These are phyloP conservation scores for Eulithis prunata DNA, from an alignment of 2,888 invertebrate species.

Conservation along the genomic window DNA sequence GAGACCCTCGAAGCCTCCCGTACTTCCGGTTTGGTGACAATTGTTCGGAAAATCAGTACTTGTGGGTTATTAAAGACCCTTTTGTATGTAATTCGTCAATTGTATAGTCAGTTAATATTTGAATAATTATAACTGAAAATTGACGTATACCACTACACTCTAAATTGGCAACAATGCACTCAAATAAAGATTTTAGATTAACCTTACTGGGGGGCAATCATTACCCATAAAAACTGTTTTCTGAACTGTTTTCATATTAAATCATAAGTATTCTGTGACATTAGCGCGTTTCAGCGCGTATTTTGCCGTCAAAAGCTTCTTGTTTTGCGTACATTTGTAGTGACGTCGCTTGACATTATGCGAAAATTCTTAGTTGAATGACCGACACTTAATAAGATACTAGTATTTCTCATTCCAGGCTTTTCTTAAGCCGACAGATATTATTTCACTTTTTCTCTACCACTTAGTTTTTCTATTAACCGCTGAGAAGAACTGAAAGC, in stretches of 20 bases:
- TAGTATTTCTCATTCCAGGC: conserved; percentile 2
- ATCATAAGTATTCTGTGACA: too few relatives aligned
- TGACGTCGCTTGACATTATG: too few relatives aligned
- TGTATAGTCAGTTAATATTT: neutral
- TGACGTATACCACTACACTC: too few relatives aligned
- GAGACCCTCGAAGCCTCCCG: conserved; percentile 20
- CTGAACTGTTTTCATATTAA: too few relatives aligned
- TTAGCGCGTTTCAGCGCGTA: too few relatives aligned
- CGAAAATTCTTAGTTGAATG: conserved; percentile 8
- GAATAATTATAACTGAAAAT: too few relatives aligned
- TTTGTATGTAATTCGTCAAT: conserved; percentile 8
- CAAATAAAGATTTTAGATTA: too few relatives aligned
- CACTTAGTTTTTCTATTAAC: conserved; percentile 23
- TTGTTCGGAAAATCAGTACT: conserved; percentile 26
- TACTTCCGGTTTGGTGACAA: conserved; percentile 30
- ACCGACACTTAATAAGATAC: neutral
- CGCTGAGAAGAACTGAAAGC: conserved; percentile 16
- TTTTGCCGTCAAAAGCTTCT: too few relatives aligned
- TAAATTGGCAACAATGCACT: too few relatives aligned
- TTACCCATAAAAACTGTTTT: too few relatives aligned
- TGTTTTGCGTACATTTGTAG: too few relatives aligned
- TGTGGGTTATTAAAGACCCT: conserved; percentile 13
- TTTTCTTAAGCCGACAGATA: conserved; percentile 17
- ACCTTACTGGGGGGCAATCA: too few relatives aligned
- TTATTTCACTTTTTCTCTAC: conserved; percentile 13